Conservation (phyloP, 2,888 invertebrate species). For the Ptilodon capucinus region DNA sequence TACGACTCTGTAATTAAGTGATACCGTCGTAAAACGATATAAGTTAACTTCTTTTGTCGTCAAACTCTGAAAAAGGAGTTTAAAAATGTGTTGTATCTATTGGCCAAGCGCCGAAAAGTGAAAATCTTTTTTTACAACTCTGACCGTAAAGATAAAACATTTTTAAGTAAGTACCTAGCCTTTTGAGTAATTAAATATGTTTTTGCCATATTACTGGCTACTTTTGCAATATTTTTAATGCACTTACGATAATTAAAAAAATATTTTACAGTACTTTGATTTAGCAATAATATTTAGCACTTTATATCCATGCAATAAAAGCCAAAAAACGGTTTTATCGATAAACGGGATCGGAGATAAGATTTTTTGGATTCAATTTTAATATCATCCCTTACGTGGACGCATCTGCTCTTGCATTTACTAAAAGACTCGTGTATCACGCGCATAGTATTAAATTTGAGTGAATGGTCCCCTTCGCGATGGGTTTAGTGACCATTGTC, state of each 20-base stretch:
- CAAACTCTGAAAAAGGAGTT: constrained; percentile 10
- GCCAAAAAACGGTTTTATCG: background rate
- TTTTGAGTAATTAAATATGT: no score
- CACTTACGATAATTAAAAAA: no score
- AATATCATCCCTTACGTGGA: background rate
- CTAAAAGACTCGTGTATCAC: background rate
- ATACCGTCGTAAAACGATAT: constrained; percentile 35
- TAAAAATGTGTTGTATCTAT: constrained; percentile 4
- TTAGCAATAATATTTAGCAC: background rate
- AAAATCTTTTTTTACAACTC: background rate
- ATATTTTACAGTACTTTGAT: no score
- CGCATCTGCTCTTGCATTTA: constrained; percentile 36
- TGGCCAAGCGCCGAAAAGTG: constrained; percentile 14
- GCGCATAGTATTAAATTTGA: constrained; percentile 17
- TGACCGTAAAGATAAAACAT: background rate
- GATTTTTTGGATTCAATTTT: no score
- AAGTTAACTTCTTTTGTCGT: constrained; percentile 23
- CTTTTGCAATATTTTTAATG: no score
- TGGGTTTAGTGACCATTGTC: constrained; percentile 14
- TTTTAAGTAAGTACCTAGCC: no score
- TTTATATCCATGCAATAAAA: no score
- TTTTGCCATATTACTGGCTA: no score
- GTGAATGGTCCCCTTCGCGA: constrained; percentile 16
- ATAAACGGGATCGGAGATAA: background rate
- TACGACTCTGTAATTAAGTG: constrained; percentile 28